Evolutionary conservation across 2,888 invertebrate genomes (phyloP).

Genomic region (Phytoseiulus persimilis): DNA sequence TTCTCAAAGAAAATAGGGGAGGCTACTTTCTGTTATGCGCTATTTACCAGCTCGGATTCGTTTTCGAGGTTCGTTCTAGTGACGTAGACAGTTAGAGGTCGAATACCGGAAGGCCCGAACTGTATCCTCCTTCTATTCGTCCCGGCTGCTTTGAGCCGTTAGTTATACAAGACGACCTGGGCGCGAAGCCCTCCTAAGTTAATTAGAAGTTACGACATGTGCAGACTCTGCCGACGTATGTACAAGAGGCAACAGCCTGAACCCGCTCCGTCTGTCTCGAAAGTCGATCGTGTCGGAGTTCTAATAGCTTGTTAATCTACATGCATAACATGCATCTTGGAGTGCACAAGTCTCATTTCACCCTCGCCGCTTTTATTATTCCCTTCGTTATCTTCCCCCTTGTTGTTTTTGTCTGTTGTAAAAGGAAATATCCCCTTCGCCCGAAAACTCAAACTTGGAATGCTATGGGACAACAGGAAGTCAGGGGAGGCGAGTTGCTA

Average conservation of each 20-base stretch:
- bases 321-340: not conserved
- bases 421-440: not conserved
- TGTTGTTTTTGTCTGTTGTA: not conserved
- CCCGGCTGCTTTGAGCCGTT: not conserved
- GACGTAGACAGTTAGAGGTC: not conserved
- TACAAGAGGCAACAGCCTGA: not conserved
- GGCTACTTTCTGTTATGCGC: too few relatives aligned
- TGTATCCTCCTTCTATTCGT: not conserved
- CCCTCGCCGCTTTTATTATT: not conserved
- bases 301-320: conserved; percentile 5
- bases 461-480: not conserved
- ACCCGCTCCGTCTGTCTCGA: not conserved
- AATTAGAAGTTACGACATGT: not conserved
- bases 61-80: too few relatives aligned
- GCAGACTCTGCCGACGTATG: not conserved
- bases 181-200: not conserved
- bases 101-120: not conserved
- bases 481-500: not conserved
- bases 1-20: too few relatives aligned
- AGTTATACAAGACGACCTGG: not conserved
- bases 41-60: too few relatives aligned
- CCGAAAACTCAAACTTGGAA: not conserved
- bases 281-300: conserved; percentile 5
- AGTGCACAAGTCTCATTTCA: not conserved
- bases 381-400: not conserved